Conservation (phyloP, 2,113 vertebrate species). For the Tachysurus vachellii region DNA sequence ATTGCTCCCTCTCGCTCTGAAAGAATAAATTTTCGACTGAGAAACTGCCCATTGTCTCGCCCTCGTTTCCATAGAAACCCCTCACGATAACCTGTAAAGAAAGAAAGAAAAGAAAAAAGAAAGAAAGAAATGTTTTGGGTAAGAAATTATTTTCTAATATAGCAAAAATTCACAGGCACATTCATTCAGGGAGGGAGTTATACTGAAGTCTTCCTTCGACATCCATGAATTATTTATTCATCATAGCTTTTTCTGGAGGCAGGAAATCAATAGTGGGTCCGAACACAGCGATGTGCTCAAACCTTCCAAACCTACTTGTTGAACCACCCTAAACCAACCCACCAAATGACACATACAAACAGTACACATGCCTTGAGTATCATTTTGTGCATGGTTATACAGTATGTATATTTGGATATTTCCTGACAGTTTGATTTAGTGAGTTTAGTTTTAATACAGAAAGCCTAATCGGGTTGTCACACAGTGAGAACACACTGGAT, state of each 20-base stretch:
- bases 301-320: not conserved
- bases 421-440: not conserved
- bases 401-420: not conserved
- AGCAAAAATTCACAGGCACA: not conserved
- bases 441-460: not conserved
- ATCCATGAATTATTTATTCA: constrained; percentile 37
- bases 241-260: constrained; percentile 33
- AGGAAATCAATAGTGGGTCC: not conserved
- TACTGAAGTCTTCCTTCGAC: not conserved
- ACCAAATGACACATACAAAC: not conserved
- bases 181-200: not conserved
- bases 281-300: not conserved
- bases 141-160: not conserved
- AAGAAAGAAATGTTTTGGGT: not conserved
- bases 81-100: constrained; percentile 86
- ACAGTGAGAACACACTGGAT: constrained; percentile 6
- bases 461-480: constrained; percentile 3
- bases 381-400: not conserved
- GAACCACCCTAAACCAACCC: not conserved
- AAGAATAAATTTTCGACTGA: constrained; percentile 91
- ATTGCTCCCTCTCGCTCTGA: constrained; percentile 89
- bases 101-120: not conserved
- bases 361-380: not conserved
- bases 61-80: constrained; percentile 96
- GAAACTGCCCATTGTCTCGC: constrained; percentile 91